Base-by-base conservation (phyloP, 2,113 vertebrate species). In the Spea multiplicata region DNA sequence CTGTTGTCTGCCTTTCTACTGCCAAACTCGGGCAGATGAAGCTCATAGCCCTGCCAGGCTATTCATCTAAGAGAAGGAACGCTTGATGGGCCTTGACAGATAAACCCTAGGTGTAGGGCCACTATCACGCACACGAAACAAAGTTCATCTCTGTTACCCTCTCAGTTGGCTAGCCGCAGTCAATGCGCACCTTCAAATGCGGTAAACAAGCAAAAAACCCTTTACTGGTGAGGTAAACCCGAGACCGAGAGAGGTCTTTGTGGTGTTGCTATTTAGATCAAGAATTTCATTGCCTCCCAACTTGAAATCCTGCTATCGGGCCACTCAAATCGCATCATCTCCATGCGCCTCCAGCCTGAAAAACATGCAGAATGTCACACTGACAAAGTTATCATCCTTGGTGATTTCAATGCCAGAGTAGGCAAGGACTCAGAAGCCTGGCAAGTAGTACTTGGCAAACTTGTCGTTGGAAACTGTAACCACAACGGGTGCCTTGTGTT, bases 391-490 rank as follows among this genome's bases (percentile, higher is more conserved):
- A 57, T 57, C 9, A n/a, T n/a, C n/a, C 55, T 57, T 57, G 55
- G 55, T 57, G 55, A 57, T 13, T 57, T 1, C 55, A 57, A 57
- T 57, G 6, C 55, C 55, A 57, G 55, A 57, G 55, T 57, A 57
- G 55, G 55, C 1, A 57, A 57, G 55, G 55, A 57, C 12, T 57
- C 4, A 57, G 55, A 57, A 57, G 12, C 9, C 12, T 57, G 55
- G 55, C 6, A 13, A 57, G 9, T 7, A 57, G 55, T 57, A 57
- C 55, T 57, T 57, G 6, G 6, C 55, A 59, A 59, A 59, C 30
- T 30, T 30, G 30, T 30, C 1, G 30, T 30, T 30, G 30, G 30
- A 30, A 9, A 0, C 82, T 83, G 82, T 46, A n/a, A 5, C 71
- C 1, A 59, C 12, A 59, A 59, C 4, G 30, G 30, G 30, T 30